Percentiles rank a stretch among this genome's conserved stretches.
Evolutionary conservation across 2,113 vertebrate genomes (phyloP).

Genomic region (Camelus bactrianus): DNA sequence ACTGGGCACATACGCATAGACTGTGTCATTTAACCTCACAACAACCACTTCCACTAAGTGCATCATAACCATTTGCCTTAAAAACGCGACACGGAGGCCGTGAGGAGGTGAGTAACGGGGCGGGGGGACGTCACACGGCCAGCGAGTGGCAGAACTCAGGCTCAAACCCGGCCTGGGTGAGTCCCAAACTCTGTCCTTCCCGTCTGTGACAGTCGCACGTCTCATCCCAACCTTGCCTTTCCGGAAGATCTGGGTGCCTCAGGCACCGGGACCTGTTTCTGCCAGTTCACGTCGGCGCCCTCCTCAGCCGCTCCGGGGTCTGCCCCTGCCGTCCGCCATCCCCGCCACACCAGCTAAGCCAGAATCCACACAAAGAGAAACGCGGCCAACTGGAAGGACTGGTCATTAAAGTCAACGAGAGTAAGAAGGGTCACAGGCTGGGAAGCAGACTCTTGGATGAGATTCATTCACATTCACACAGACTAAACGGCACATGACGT

Average conservation of each 20-base stretch:
- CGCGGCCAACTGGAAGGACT: conserved; percentile 38
- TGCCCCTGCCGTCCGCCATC: too few species aligned
- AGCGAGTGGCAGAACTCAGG: neutral
- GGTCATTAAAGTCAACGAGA: conserved; percentile 48
- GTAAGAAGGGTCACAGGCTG: conserved; percentile 74
- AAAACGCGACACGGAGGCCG: neutral
- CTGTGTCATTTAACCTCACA: neutral
- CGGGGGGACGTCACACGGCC: neutral
- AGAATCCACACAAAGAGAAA: neutral
- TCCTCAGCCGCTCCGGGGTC: neutral
- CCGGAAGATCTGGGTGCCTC: neutral
- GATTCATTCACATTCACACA: conserved; percentile 62
- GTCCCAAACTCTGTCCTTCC: neutral
- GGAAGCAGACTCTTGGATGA: conserved; percentile 69
- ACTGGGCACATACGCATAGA: neutral
- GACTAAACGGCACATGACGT: conserved; percentile 78
- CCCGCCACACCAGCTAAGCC: neutral
- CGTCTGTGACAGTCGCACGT: neutral
- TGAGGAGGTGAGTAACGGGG: neutral
- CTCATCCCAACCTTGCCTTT: neutral
- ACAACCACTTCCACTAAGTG: neutral
- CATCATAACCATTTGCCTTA: neutral
- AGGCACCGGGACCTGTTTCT: neutral
- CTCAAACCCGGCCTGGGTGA: neutral
- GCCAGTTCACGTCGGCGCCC: neutral